Base-by-base conservation (phyloP, 2,888 invertebrate genomes). In the Ctena decussata region DNA sequence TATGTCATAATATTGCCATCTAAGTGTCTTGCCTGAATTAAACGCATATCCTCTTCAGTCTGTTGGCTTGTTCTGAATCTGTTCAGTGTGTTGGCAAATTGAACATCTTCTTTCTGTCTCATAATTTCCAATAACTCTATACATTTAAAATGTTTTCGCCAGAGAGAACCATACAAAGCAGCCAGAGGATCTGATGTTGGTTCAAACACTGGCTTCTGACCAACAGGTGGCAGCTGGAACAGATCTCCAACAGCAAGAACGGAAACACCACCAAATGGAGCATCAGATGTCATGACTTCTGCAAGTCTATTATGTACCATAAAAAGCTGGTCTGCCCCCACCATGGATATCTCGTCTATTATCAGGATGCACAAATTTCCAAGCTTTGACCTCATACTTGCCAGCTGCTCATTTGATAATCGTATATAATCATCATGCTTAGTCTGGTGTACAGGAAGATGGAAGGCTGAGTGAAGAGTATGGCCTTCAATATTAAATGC, bases 1-100 rank as follows among this genome's bases (percentile, higher is more conserved):
- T 60, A 57, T n/a, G 21, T 57, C 46, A 37, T n/a, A n/a, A 53
- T n/a, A n/a, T n/a, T n/a, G n/a, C n/a, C n/a, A n/a, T n/a, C n/a
- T n/a, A n/a, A n/a, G n/a, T n/a, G n/a, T n/a, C n/a, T 86, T 74
- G 70, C 30, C 32, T 32, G 49, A 15, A 87, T 32, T 1, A 79
- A 18, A 44, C 37, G 39, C n/a, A 82, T 79, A 37, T 87, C 87
- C 27, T 80, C 65, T 60, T 77, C 82, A 53, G 80, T 82, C 32
- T 72, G 78, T n/a, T 53, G 15, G 3, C 21, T 3, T 15, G 53
- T 53, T 53, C 53, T 53, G 21, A 53, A 53, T 21, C 84, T 84
- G 46, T 84, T 86, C n/a, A 86, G 76, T n/a, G 65, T n/a, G 11
- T 35, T 44, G 53, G 84, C 86, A 73, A 86, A 86, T 6, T 70